Conservation (phyloP, 2,888 invertebrate species). For the Darwinula stevensoni region DNA sequence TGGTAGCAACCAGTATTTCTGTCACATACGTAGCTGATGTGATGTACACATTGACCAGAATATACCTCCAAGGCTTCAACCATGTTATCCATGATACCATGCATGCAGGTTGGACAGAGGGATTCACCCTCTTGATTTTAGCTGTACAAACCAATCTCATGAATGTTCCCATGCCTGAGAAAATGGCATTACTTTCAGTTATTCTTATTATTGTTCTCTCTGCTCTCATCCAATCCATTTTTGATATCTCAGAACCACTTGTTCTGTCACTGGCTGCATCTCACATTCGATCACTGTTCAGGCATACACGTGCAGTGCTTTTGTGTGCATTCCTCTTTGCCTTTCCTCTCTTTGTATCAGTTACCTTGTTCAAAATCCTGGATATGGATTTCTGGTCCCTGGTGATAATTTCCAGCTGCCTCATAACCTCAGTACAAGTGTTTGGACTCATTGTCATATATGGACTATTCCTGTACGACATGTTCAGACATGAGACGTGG, state of each 20-base stretch:
- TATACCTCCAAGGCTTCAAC: conserved; percentile 18
- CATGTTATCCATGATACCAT: too few relatives aligned
- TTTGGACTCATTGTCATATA: conserved; percentile 21
- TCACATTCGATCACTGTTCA: conserved; percentile 14
- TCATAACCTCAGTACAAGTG: conserved; percentile 19
- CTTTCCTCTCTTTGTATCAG: conserved; percentile 18
- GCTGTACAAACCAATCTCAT: conserved; percentile 21
- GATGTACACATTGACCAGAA: conserved; percentile 16
- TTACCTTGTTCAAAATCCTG: conserved; percentile 17
- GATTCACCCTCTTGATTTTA: conserved; percentile 17
- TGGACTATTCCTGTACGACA: conserved; percentile 20
- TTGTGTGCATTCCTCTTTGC: conserved; percentile 17
- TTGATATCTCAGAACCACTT: conserved; percentile 22
- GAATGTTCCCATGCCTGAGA: conserved; percentile 19
- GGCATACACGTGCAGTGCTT: conserved; percentile 17
- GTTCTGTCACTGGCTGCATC: conserved; percentile 20
- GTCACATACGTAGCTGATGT: too few relatives aligned
- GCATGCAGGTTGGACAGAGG: conserved; percentile 21
- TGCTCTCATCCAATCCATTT: conserved; percentile 23
- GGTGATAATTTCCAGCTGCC: conserved; percentile 21
- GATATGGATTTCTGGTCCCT: conserved; percentile 21
- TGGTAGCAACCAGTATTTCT: conserved; percentile 21
- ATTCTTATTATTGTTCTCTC: conserved; percentile 23
- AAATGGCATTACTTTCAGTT: conserved; percentile 21
- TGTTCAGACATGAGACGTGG: conserved; percentile 17